Conservation (phyloP, 2,113 vertebrate genomes). For the Telmatochromis bifrenatus region DNA sequence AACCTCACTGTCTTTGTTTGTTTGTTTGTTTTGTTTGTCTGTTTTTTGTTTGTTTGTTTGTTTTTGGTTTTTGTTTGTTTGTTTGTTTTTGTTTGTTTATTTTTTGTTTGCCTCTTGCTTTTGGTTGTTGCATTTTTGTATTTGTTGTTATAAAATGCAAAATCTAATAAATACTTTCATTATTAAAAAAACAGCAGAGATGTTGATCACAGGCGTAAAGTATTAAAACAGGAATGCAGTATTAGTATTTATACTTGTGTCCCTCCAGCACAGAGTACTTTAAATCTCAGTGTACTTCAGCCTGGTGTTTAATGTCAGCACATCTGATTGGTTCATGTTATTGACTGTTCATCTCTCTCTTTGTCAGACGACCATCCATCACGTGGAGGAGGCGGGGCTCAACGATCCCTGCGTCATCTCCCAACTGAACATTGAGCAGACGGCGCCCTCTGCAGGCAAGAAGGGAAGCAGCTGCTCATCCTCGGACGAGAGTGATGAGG, state of each 20-base stretch:
- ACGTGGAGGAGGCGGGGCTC: neutral
- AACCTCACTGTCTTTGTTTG: too few relatives aligned
- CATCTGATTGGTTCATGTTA: neutral
- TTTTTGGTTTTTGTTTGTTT: too few relatives aligned
- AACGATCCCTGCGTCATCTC: rapidly evolving
- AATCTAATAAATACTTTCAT: neutral
- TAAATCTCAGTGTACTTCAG: neutral
- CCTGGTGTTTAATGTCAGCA: neutral
- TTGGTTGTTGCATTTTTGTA: neutral
- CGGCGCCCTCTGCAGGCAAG: neutral
- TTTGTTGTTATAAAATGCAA: neutral
- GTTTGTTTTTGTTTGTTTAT: neutral
- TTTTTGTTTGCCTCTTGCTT: neutral
- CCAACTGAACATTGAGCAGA: neutral
- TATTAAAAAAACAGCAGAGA: neutral
- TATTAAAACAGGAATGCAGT: neutral
- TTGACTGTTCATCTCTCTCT: neutral
- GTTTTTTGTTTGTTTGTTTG: too few relatives aligned
- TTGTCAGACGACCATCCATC: slow-evolving; percentile 7
- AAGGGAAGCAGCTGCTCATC: neutral
- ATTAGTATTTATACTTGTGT: neutral
- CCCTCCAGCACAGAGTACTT: neutral
- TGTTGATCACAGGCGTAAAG: neutral
- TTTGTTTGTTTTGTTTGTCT: too few relatives aligned
- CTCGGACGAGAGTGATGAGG: neutral